Evolutionary conservation across 2,888 invertebrate species (phyloP), one percentile per base, ranked within the genome.

Genomic region (Drosophila cyrtoloma): DNA sequence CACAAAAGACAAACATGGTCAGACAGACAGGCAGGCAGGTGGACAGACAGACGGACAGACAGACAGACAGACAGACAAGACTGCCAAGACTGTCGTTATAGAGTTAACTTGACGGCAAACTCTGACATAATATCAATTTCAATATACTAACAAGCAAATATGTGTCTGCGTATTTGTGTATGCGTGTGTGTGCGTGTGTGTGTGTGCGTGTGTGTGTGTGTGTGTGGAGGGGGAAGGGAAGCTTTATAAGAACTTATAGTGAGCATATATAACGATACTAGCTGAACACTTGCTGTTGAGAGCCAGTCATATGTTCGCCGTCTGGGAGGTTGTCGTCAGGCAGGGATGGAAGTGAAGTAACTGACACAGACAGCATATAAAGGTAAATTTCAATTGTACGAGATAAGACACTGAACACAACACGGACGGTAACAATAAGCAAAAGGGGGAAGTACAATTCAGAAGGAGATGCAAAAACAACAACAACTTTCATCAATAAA

Each of bases 81-180:
- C 61, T 58, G 66, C 42, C 51, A 63, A 65, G 55, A 64, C 61
- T 60, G 59, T 67, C 75, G 44, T 80, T 77, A 75, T 69, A 73
- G 65, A 79, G 76, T 79, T 70, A 50, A 71, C 53, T 63, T 68
- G 76, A 64, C 67, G 61, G 69, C 71, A 80, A 64, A 64, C 80
- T 81, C 75, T 65, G 77, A 59, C 81, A 82, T 89, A 86, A 86
- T 86, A 86, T 86, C 86, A 86, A 86, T 86, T 86, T 86, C 86
- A 86, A 86, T 86, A 86, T 86, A 86, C 89, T 84, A 89, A 86
- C 86, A 86, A 86, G 73, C 82, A 84, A 80, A 86, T 86, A 86
- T 86, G 64, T 44, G 30, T 39, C 33, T 35, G 10, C 3, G 33
- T 30, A 32, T 51, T 9, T 52, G n/a, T 47, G 28, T 53, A 10